A percentile compares a stretch with the other conserved stretches of the same genome.
These are phyloP conservation scores for Merluccius polli DNA, from an alignment of 2,797 vertebrate genomes.

Conservation along the genomic window DNA sequence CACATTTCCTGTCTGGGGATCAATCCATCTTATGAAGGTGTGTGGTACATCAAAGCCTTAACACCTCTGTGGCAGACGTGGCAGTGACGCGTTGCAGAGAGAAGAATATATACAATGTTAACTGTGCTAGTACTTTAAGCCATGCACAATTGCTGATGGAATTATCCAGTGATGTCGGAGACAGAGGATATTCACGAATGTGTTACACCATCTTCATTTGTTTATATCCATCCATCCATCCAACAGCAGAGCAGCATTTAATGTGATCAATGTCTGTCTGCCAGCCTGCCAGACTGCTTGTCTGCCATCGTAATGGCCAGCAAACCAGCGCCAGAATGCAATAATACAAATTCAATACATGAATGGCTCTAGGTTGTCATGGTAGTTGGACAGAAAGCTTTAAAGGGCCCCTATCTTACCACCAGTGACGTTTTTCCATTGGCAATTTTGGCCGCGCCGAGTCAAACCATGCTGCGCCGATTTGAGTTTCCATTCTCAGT, in stretches of 20 bases:
- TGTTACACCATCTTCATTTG: not conserved
- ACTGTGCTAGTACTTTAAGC: not conserved
- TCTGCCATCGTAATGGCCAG: slow-evolving; percentile 20
- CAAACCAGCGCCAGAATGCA: slow-evolving; percentile 3
- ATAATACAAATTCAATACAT: slow-evolving; percentile 22
- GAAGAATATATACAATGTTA: too few relatives aligned
- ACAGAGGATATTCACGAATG: not conserved
- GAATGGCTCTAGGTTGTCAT: slow-evolving; percentile 12
- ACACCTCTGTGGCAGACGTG: not conserved
- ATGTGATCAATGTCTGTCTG: slow-evolving; percentile 1
- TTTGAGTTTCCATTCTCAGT: too few relatives aligned
- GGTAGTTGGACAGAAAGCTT: not conserved
- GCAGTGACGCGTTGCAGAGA: too few relatives aligned
- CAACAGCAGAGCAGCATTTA: not conserved
- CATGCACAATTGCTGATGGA: not conserved
- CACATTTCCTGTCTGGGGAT: too few relatives aligned
- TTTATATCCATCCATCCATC: not conserved
- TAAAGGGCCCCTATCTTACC: too few relatives aligned
- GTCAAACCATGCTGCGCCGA: too few relatives aligned
- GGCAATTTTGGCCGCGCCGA: too few relatives aligned
- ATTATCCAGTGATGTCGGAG: not conserved
- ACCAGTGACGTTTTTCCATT: too few relatives aligned
- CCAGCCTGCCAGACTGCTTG: slow-evolving; percentile 1
- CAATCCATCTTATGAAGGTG: not conserved
- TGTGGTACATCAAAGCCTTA: not conserved